Evolutionary conservation across 2,888 invertebrate genomes (phyloP), one percentile per base, ranked within the genome.

Genomic region (Hyalella azteca): DNA sequence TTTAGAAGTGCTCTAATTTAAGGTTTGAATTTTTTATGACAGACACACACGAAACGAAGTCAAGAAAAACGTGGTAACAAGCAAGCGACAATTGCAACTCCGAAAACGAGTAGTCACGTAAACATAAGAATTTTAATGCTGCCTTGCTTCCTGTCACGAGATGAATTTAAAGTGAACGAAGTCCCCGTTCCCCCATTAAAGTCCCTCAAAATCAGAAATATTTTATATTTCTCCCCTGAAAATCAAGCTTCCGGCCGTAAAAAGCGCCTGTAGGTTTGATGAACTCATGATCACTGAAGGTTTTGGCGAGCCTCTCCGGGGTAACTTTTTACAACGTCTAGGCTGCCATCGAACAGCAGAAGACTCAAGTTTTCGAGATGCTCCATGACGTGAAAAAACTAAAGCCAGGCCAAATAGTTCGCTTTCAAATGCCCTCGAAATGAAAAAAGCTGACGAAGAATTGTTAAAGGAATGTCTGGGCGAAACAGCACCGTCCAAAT

Each of bases 381-480:
- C 66, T 66, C 66, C 36, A 66, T 29, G 66, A 66, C 66, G 66
- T 66, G 66, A 66, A 66, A 66, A 66, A 66, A 22, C 66, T 32
- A 66, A 66, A 13, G 66, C 59, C 66, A 29, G 36, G 66, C 66
- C 66, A 66, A 36, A 66, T 66, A 66, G 66, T 66, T 66, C 66
- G 66, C 66, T 66, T 66, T 36, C 66, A 66, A 66, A 66, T 66
- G 36, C 66, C 36, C 66, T 66, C 32, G 36, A 66, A 66, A 66
- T 66, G 66, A 66, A 66, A 66, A n/a, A 66, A 66, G 36, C 36
- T 66, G 66, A 66, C 66, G 66, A n/a, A n/a, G n/a, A 66, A 66
- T 66, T 66, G 66, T 66, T 66, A 36, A 36, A 22, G 66, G 66
- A 66, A 66, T 66, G 66, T 54, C 66, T 32, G 66, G 45, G 36